Evolutionary conservation across 2,113 vertebrate species (phyloP).

Genomic region (Ictalurus punctatus): DNA sequence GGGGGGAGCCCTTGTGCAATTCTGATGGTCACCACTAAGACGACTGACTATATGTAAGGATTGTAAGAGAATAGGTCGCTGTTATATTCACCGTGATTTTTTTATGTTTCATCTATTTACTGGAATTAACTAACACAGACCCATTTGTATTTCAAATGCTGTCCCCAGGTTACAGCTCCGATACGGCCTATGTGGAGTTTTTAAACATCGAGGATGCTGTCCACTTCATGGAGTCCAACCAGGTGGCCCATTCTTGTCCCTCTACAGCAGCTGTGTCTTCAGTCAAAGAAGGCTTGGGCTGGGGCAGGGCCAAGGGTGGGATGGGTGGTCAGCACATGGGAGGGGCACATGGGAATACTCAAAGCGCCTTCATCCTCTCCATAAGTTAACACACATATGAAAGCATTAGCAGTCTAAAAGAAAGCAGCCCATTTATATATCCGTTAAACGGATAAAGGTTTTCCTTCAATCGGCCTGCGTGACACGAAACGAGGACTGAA

Average conservation of each 20-base stretch:
- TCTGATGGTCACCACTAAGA: constrained; percentile 15
- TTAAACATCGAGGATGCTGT: constrained; percentile 99
- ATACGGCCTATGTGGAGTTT: constrained; percentile 99
- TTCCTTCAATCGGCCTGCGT: neutral
- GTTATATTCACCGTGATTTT: constrained; percentile 38
- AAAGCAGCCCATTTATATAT: neutral
- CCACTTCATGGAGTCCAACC: constrained; percentile 99
- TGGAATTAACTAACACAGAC: constrained; percentile 94
- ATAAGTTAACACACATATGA: constrained; percentile 1
- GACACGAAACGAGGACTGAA: neutral
- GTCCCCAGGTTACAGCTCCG: constrained; percentile 99
- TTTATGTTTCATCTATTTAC: constrained; percentile 66
- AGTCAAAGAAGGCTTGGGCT: constrained; percentile 82
- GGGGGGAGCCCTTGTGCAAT: neutral
- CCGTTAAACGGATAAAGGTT: neutral
- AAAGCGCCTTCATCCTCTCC: constrained; percentile 2
- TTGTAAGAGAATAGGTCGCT: constrained; percentile 38
- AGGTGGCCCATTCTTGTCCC: constrained; percentile 99
- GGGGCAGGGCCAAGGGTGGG: constrained; percentile 62
- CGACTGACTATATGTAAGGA: constrained; percentile 14
- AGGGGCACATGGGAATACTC: constrained; percentile 15
- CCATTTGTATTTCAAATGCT: constrained; percentile 99
- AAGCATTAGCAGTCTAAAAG: neutral
- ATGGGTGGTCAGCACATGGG: constrained; percentile 46
- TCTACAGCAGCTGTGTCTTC: constrained; percentile 87